Percentiles rank a stretch among this genome's conserved stretches.
These are phyloP conservation scores for Acipenser transmontanus DNA, from an alignment of 2,797 vertebrate genomes.

Conservation along the genomic window DNA sequence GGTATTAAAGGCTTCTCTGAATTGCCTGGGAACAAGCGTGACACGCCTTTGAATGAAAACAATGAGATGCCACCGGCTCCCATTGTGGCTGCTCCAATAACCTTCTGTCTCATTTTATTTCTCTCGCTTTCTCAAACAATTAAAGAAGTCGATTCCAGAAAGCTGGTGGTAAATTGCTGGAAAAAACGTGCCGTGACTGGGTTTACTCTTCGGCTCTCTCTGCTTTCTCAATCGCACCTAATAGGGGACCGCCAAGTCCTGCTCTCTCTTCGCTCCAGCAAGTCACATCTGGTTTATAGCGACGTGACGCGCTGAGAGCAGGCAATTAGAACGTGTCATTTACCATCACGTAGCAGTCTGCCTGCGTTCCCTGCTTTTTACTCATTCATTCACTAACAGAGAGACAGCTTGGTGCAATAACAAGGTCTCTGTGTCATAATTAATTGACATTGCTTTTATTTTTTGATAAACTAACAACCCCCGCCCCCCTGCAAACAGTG, in stretches of 20 bases:
- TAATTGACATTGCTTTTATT: constrained; percentile 15
- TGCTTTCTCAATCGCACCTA: constrained; percentile 2
- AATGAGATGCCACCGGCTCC: background rate
- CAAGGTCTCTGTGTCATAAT: constrained; percentile 9
- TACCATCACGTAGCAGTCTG: constrained; percentile 7
- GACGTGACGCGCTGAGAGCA: background rate
- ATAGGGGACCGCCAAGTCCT: constrained; percentile 1
- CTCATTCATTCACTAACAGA: constrained; percentile 7
- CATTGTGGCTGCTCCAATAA: background rate
- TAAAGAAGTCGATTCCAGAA: constrained; percentile 6
- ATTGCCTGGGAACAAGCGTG: too few species aligned
- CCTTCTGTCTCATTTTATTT: constrained; percentile 4
- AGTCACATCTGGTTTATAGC: constrained; percentile 7
- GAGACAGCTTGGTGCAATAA: constrained; percentile 3
- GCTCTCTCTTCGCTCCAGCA: constrained; percentile 2
- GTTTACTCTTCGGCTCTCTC: background rate
- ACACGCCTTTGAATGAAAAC: background rate
- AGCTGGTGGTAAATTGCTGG: background rate
- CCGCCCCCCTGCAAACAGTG: background rate
- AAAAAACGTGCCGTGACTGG: background rate
- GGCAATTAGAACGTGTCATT: constrained; percentile 12
- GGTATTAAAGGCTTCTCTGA: too few species aligned
- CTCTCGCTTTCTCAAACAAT: constrained; percentile 6
- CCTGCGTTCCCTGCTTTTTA: background rate
- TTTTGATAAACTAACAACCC: background rate